Evolutionary conservation across 1,140 invertebrate genomes (phyloP).

Genomic region (Drosophila kepulauana): DNA sequence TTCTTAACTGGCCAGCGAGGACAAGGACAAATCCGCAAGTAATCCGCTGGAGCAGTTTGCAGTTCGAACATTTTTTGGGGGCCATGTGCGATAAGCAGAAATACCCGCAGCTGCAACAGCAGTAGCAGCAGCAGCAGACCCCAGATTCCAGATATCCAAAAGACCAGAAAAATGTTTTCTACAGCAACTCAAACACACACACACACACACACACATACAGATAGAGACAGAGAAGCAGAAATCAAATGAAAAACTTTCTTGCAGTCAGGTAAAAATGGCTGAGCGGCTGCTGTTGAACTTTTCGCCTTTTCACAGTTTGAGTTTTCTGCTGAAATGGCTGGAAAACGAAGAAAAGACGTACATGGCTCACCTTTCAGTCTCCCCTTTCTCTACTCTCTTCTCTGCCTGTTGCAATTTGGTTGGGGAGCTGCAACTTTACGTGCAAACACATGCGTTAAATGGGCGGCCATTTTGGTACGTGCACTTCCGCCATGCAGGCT

Average conservation of each 20-base stretch:
- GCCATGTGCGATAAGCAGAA: slow-evolving; percentile 64
- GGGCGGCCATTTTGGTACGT: slow-evolving; percentile 71
- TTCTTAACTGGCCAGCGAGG: slow-evolving; percentile 67
- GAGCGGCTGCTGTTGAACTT: slow-evolving; percentile 80
- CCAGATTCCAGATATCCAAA: slow-evolving; percentile 29
- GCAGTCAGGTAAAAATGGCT: slow-evolving; percentile 79
- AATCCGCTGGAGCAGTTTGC: slow-evolving; percentile 61
- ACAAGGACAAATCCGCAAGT: slow-evolving; percentile 78
- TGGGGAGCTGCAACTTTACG: slow-evolving; percentile 13
- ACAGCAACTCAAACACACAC: slow-evolving; percentile 51
- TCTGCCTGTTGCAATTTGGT: slow-evolving; percentile 35
- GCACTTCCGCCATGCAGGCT: slow-evolving; percentile 64
- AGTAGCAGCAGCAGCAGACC: slow-evolving; percentile 47
- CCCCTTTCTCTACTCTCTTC: slow-evolving; percentile 26
- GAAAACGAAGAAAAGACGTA: slow-evolving; percentile 68
- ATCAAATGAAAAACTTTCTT: slow-evolving; percentile 83
- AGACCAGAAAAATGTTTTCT: slow-evolving; percentile 81
- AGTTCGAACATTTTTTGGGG: slow-evolving; percentile 69
- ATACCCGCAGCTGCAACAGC: slow-evolving; percentile 63
- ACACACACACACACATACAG: slow-evolving; percentile 13
- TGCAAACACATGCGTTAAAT: slow-evolving; percentile 81
- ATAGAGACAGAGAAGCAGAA: slow-evolving; percentile 41
- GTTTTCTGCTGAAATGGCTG: slow-evolving; percentile 79
- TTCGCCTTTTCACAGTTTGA: slow-evolving; percentile 71
- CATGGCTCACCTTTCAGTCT: slow-evolving; percentile 12